Conservation (phyloP, 2,797 vertebrate genomes). For the Lates japonicus region DNA sequence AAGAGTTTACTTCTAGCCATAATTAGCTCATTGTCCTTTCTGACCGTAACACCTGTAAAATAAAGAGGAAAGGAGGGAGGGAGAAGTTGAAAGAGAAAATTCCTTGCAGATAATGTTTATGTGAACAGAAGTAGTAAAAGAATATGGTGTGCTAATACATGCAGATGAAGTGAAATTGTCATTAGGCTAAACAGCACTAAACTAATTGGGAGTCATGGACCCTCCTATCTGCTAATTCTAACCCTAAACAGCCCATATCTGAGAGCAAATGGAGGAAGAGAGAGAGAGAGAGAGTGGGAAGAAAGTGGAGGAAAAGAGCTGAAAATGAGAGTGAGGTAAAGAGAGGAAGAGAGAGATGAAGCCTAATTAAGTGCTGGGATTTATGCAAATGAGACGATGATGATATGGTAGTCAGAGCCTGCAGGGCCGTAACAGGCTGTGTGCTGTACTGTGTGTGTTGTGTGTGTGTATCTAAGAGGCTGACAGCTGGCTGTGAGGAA, state of each 20-base stretch:
- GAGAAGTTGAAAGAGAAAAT: conserved; percentile 54
- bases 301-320: conserved; percentile 71
- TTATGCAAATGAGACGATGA: conserved; percentile 97
- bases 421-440: conserved; percentile 84
- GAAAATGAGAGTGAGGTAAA: conserved; percentile 81
- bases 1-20: too few species aligned
- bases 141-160: conserved; percentile 75
- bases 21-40: too few species aligned
- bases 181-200: conserved; percentile 88
- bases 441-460: conserved; percentile 85
- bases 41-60: conserved; percentile 79
- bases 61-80: conserved; percentile 53
- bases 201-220: conserved; percentile 89
- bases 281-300: conserved; percentile 42
- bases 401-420: conserved; percentile 97
- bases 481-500: conserved; percentile 99
- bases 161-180: conserved; percentile 85
- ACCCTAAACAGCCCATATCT: conserved; percentile 83
- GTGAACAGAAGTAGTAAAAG: too few species aligned
- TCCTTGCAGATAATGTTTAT: conserved; percentile 73
- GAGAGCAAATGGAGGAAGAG: conserved; percentile 69
- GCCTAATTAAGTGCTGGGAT: conserved; percentile 98
- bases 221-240: conserved; percentile 87
- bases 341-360: conserved; percentile 93
- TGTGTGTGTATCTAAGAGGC: conserved; percentile 90